These are phyloP conservation scores for Acromyrmex charruanus DNA, from an alignment of 1,140 invertebrate species.

Conservation along the genomic window DNA sequence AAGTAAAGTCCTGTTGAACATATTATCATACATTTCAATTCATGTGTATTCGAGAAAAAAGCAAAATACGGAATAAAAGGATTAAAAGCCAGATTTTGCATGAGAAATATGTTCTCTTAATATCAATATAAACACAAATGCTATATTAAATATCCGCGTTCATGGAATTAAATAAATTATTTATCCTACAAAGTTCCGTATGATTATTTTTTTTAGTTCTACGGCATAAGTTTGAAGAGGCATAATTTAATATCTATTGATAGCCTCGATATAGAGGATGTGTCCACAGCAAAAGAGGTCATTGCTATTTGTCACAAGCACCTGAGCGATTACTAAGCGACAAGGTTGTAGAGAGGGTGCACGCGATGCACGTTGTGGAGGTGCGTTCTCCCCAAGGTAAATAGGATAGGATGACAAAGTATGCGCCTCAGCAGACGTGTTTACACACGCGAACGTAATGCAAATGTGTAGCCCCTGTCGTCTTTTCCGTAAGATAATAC, in stretches of 20 bases:
- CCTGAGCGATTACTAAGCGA: conserved; percentile 64
- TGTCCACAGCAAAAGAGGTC: conserved; percentile 54
- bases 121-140: neutral
- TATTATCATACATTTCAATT: neutral
- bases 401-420: conserved; percentile 73
- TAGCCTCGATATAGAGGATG: conserved; percentile 8
- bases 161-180: neutral
- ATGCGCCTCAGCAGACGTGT: conserved; percentile 65
- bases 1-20: neutral
- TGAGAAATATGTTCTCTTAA: neutral
- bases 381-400: conserved; percentile 59
- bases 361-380: conserved; percentile 34
- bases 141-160: conserved; percentile 4
- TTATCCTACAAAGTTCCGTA: neutral
- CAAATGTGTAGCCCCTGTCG: conserved; percentile 55
- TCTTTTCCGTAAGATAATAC: conserved; percentile 57
- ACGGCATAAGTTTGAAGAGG: neutral
- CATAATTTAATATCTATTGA: conserved; percentile 21
- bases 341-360: conserved; percentile 34
- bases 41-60: neutral
- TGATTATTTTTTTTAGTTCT: neutral
- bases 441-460: conserved; percentile 68
- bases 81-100: neutral
- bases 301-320: conserved; percentile 67
- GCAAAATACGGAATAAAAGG: neutral